Evolutionary conservation across 2,797 vertebrate genomes (phyloP).

Genomic region (Coranthus polyacanthus): DNA sequence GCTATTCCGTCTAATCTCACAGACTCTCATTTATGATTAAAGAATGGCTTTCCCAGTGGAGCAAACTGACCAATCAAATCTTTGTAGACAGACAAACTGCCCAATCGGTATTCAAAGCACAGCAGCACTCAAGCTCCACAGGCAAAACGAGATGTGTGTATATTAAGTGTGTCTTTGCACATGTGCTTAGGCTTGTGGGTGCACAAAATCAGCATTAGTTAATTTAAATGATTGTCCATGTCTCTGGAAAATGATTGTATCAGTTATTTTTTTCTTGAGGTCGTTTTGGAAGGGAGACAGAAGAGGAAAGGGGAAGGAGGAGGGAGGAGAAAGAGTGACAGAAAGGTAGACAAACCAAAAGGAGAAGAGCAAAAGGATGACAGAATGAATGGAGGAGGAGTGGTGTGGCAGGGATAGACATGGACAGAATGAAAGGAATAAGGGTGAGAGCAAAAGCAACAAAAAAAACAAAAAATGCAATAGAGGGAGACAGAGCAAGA

Average conservation of each 20-base stretch:
- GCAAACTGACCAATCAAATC: constrained; percentile 64
- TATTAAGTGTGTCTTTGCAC: background rate
- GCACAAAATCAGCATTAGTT: constrained; percentile 23
- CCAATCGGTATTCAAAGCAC: constrained; percentile 66
- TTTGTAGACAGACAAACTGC: constrained; percentile 43
- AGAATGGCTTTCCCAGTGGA: constrained; percentile 61
- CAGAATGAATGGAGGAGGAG: constrained; percentile 23
- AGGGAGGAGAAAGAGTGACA: background rate
- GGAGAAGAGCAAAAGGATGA: background rate
- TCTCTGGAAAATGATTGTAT: constrained; percentile 46
- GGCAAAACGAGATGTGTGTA: constrained; percentile 38
- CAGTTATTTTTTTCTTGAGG: constrained; percentile 44
- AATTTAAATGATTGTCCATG: constrained; percentile 49
- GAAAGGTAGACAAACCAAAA: constrained; percentile 40
- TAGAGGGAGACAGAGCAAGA: constrained; percentile 59
- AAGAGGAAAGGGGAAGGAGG: constrained; percentile 2
- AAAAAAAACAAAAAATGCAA: constrained; percentile 31
- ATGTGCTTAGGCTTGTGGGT: constrained; percentile 9
- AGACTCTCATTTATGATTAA: constrained; percentile 76
- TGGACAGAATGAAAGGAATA: constrained; percentile 9
- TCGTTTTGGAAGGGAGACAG: constrained; percentile 15
- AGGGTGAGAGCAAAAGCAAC: constrained; percentile 32
- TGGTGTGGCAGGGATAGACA: constrained; percentile 29
- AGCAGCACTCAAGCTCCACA: constrained; percentile 33
- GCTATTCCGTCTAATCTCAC: constrained; percentile 69